These are phyloP conservation scores for Pituophis catenifer DNA, from an alignment of 2,113 vertebrate species.

Conservation along the genomic window DNA sequence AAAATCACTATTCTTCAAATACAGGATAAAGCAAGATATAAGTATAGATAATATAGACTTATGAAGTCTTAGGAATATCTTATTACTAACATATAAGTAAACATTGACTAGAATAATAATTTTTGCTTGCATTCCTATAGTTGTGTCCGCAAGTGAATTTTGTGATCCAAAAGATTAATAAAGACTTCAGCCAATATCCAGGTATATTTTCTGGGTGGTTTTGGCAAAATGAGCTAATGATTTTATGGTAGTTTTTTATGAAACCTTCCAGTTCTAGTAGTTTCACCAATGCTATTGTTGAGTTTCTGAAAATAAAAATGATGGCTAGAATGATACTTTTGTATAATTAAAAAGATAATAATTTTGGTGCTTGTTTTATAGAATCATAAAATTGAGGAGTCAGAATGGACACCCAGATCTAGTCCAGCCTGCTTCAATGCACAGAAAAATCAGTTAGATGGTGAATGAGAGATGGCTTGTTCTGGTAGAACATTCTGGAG, in stretches of 20 bases:
- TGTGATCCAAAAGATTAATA: conserved; percentile 55
- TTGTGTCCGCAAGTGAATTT: conserved; percentile 65
- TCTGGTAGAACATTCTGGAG: background rate
- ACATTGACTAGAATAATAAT: background rate
- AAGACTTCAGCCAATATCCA: conserved; percentile 51
- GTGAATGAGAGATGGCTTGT: background rate
- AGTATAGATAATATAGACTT: background rate
- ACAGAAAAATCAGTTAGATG: background rate
- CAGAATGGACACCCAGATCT: background rate
- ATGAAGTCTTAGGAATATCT: background rate
- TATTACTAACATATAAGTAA: background rate
- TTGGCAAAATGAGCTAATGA: background rate
- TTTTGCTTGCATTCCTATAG: conserved; percentile 48
- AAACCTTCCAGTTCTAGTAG: background rate
- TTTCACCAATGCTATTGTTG: background rate
- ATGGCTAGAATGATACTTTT: background rate
- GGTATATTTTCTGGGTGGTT: conserved; percentile 40
- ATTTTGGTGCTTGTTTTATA: background rate
- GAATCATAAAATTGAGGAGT: background rate
- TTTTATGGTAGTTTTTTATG: background rate
- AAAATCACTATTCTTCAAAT: background rate
- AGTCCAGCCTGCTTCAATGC: background rate
- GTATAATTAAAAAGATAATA: background rate
- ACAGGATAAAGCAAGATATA: background rate
- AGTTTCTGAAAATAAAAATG: background rate